phyloP scores from a whole-genome alignment of 1,140 invertebrate species.

The Monochamus saltuarius region DNA sequence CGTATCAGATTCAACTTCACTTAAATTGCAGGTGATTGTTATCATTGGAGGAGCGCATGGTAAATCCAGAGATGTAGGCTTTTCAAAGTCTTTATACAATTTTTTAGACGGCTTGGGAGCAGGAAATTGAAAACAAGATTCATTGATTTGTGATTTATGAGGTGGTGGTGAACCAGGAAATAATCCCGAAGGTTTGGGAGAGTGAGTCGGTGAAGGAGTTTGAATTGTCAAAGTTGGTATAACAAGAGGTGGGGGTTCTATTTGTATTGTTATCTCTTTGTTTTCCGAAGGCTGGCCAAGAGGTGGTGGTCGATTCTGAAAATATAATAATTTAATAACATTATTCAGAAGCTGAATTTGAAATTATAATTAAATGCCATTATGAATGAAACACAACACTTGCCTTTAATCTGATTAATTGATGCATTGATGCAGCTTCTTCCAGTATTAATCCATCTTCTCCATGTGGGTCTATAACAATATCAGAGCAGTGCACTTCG shows the following conservation, averaged over 20 bases:
- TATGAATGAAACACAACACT: background rate
- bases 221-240: constrained; percentile 65
- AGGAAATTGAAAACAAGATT: constrained; percentile 50
- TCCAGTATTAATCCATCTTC: constrained; percentile 50
- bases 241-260: constrained; percentile 47
- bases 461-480: constrained; percentile 44
- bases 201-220: constrained; percentile 60
- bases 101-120: constrained; percentile 39
- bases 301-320: constrained; percentile 56
- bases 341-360: background rate
- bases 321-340: no score
- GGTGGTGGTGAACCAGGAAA: constrained; percentile 64
- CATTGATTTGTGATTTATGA: constrained; percentile 52
- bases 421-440: constrained; percentile 48
- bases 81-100: constrained; percentile 58
- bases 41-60: constrained; percentile 68
- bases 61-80: constrained; percentile 65
- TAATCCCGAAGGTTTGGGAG: constrained; percentile 39
- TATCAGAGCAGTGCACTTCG: constrained; percentile 40
- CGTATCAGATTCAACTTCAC: constrained; percentile 70
- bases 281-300: constrained; percentile 48
- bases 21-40: constrained; percentile 72
- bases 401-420: constrained; percentile 42
- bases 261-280: constrained; percentile 14
- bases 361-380: no score